A percentile compares a stretch with the other conserved stretches of the same genome.
Conservation (phyloP, 2,888 invertebrate species). For the Sericinus montela region DNA sequence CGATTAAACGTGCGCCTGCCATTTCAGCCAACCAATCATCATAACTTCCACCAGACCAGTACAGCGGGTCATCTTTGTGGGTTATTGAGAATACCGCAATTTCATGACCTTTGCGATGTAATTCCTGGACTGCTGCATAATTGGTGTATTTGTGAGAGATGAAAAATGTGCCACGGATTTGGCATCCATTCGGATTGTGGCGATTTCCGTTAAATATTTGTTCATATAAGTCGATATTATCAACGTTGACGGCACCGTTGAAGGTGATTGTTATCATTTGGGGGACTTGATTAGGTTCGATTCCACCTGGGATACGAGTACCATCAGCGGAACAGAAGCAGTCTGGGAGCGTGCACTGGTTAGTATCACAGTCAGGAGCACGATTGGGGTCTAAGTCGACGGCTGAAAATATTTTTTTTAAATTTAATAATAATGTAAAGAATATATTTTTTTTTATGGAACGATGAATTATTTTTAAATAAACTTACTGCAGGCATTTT, state of each 20-base stretch:
- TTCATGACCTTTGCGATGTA: conserved; percentile 94
- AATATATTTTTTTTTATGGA: too few relatives aligned
- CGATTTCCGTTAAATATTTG: conserved; percentile 92
- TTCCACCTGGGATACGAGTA: conserved; percentile 90
- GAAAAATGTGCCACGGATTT: conserved; percentile 93
- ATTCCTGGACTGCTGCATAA: conserved; percentile 93
- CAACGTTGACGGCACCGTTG: conserved; percentile 95
- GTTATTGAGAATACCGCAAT: conserved; percentile 95
- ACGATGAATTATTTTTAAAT: too few relatives aligned
- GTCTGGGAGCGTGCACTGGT: conserved; percentile 92
- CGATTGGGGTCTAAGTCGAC: conserved; percentile 94
- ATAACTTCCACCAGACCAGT: conserved; percentile 92
- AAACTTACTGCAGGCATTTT: conserved; percentile 95
- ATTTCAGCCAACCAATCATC: conserved; percentile 97
- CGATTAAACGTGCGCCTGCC: conserved; percentile 93
- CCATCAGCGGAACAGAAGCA: conserved; percentile 97
- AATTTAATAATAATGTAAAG: too few relatives aligned
- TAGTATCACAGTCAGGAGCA: conserved; percentile 94
- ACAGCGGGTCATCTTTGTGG: conserved; percentile 94
- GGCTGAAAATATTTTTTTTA: conserved; percentile 74
- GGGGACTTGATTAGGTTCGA: conserved; percentile 91
- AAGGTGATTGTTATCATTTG: conserved; percentile 97
- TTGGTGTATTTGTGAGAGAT: conserved; percentile 95
- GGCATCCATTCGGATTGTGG: conserved; percentile 93
- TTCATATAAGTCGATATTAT: conserved; percentile 95